A percentile compares a stretch with the other conserved stretches of the same genome.
Evolutionary conservation across 2,888 invertebrate species (phyloP).

Genomic region (Calameuta idolon): DNA sequence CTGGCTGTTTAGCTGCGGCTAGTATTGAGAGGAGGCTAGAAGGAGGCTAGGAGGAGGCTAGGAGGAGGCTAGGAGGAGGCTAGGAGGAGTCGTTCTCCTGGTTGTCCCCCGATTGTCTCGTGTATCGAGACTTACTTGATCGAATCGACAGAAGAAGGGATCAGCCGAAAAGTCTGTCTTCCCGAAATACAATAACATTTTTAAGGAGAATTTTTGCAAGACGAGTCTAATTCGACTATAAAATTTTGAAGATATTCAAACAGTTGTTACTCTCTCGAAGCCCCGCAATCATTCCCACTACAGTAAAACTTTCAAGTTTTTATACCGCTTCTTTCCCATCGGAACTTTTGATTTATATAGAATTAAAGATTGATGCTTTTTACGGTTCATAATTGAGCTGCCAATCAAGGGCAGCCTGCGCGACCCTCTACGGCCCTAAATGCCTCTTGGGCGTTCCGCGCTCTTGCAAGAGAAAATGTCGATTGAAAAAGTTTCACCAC

Average conservation of each 20-base stretch:
- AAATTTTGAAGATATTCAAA: background rate
- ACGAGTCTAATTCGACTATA: too few species aligned
- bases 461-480: constrained; percentile 21
- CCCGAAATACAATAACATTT: too few species aligned
- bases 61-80: background rate
- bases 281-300: background rate
- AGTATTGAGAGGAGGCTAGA: background rate
- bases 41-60: too few species aligned
- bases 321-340: background rate
- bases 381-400: constrained; percentile 5
- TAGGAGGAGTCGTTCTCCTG: background rate
- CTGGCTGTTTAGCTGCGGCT: too few species aligned
- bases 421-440: too few species aligned
- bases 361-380: constrained; percentile 4
- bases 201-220: too few species aligned
- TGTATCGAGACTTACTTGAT: too few species aligned
- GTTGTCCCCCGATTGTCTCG: background rate
- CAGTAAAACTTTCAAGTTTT: background rate
- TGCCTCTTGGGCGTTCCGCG: constrained; percentile 2
- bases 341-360: background rate
- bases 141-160: too few species aligned
- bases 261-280: background rate
- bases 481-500: constrained; percentile 56
- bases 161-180: too few species aligned
- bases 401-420: constrained; percentile 1